These are phyloP conservation scores for Melinopterus prodromus DNA, from an alignment of 2,888 invertebrate genomes.

Conservation along the genomic window DNA sequence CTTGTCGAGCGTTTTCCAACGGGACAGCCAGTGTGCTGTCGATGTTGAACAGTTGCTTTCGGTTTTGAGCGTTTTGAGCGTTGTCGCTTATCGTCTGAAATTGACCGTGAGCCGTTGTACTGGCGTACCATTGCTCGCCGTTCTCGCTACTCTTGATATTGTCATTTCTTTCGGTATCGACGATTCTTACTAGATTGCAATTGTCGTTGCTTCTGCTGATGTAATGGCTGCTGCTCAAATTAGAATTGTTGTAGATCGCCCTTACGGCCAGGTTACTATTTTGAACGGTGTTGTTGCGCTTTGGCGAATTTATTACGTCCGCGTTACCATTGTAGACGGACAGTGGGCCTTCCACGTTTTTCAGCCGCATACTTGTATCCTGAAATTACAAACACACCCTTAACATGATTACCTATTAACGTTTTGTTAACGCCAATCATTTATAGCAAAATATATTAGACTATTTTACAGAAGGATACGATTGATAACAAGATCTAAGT, in stretches of 20 bases:
- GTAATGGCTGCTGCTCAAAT: conserved; percentile 29
- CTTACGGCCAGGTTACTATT: conserved; percentile 55
- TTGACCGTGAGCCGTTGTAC: conserved; percentile 52
- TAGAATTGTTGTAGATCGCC: conserved; percentile 43
- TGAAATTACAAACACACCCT: conserved; percentile 49
- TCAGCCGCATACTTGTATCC: conserved; percentile 59
- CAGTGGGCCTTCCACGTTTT: conserved; percentile 58
- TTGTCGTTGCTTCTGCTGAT: conserved; percentile 39
- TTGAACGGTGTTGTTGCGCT: conserved; percentile 58
- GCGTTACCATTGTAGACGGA: conserved; percentile 56
- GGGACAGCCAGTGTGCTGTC: conserved; percentile 60
- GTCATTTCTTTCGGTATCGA: conserved; percentile 37
- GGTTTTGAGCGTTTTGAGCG: conserved; percentile 44
- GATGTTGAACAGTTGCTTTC: conserved; percentile 51
- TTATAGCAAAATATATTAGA: too few species aligned
- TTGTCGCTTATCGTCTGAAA: conserved; percentile 54
- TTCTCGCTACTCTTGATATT: conserved; percentile 47
- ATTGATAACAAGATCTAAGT: too few species aligned
- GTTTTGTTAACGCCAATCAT: too few species aligned
- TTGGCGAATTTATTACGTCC: conserved; percentile 57
- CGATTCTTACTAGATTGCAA: conserved; percentile 37
- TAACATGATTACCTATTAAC: too few species aligned
- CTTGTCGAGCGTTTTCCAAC: conserved; percentile 53
- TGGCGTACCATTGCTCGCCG: conserved; percentile 59
- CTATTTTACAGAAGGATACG: too few species aligned